A percentile compares a stretch with the other conserved stretches of the same genome.
These are phyloP conservation scores for Disparrhopalites patrizii DNA, from an alignment of 2,888 invertebrate species.

Conservation along the genomic window DNA sequence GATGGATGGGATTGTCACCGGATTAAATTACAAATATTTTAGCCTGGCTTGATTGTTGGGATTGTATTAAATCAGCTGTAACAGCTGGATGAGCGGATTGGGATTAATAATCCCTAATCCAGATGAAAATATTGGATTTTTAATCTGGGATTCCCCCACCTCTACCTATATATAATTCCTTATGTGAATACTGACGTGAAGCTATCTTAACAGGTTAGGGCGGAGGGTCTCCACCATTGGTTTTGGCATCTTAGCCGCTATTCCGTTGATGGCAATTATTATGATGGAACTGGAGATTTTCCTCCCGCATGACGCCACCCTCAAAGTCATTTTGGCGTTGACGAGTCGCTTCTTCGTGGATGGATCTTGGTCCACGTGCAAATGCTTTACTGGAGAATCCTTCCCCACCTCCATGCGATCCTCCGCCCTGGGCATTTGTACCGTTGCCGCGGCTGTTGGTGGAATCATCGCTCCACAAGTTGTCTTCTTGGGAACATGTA, in stretches of 20 bases:
- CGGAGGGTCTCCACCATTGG: conserved; percentile 35
- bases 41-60: too few species aligned
- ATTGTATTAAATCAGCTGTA: too few species aligned
- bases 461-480: conserved; percentile 41
- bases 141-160: not conserved
- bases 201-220: conserved; percentile 34
- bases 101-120: not conserved
- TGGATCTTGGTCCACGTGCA: conserved; percentile 22
- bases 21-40: too few species aligned
- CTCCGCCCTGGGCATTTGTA: conserved; percentile 38
- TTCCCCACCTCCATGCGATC: conserved; percentile 32
- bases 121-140: not conserved
- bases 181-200: too few species aligned
- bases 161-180: not conserved
- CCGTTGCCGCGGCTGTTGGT: conserved; percentile 38
- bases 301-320: not conserved
- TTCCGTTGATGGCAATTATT: conserved; percentile 27
- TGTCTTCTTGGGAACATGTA: conserved; percentile 38
- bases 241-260: conserved; percentile 33
- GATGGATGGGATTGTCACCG: too few species aligned
- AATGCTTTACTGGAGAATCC: conserved; percentile 32
- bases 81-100: not conserved
- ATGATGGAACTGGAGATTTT: conserved; percentile 21
- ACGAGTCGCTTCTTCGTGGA: conserved; percentile 12
- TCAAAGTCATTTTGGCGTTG: not conserved